Evolutionary conservation across 2,797 vertebrate genomes (phyloP), one percentile per base, ranked within the genome.

Genomic region (Hyperoplus lanceolatus): DNA sequence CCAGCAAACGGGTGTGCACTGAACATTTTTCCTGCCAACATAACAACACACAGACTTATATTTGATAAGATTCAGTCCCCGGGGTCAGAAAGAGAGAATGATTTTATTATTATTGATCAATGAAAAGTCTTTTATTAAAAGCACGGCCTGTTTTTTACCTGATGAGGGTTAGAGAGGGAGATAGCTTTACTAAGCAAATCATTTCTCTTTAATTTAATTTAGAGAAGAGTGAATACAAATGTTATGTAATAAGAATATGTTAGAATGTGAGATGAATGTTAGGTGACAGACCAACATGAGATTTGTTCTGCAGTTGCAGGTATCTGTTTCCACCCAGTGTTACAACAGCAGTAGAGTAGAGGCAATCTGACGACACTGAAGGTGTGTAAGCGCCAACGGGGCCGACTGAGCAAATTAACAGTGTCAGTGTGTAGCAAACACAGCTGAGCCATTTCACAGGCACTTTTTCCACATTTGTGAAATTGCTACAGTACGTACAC

Each of bases 391-490:
- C 43, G 77, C 67, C 80, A 46, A 46, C 5, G 15, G 59, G 55
- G 78, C 43, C 14, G 67, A 83, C 78, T 80, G 64, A 70, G 77
- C 29, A 29, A 90, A 90, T 90, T 87, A 89, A 87, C 77, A 85
- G 60, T 62, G 80, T 79, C 84, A 60, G 57, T n/a, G 66, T 69
- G 73, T 36, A 68, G 78, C 79, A 82, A 84, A 83, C 53, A 71
- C 77, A 13, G 66, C 62, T 41, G 71, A 75, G 53, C 21, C 14
- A 65, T 70, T 69, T 79, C 75, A 4, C 36, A 2, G 53, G n/a
- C 15, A 38, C 45, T 51, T 51, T 18, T 54, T 54, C 29, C 29
- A 29, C 16, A 14, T 50, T 65, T 70, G 59, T 62, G 62, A 67
- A 69, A 69, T 4, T 43, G 42, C 29, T 56, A 8, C 51, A 36